Conservation (phyloP, 2,888 invertebrate species). For the Nomada fucata region DNA sequence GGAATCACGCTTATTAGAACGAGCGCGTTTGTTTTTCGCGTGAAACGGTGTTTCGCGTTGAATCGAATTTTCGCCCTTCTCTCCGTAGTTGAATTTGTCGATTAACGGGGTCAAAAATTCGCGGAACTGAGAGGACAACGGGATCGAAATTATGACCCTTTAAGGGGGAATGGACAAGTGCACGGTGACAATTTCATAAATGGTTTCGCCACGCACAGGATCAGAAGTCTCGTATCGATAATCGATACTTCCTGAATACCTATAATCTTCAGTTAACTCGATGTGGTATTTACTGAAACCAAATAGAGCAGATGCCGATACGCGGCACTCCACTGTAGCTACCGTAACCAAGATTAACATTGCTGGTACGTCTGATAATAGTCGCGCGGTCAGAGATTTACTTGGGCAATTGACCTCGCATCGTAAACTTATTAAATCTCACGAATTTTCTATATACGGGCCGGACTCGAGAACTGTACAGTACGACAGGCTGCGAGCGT, state of each 20-base stretch:
- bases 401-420: constrained; percentile 24
- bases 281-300: constrained; percentile 53
- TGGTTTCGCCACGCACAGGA: constrained; percentile 4
- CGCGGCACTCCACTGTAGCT: constrained; percentile 28
- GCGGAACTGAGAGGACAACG: neutral
- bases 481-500: too few relatives aligned
- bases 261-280: constrained; percentile 50
- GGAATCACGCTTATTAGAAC: constrained; percentile 20
- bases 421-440: constrained; percentile 43
- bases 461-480: too few relatives aligned
- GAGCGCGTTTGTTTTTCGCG: neutral
- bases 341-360: constrained; percentile 62
- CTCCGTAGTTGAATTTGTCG: neutral
- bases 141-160: neutral
- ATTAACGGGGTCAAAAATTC: neutral
- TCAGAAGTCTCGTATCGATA: constrained; percentile 37
- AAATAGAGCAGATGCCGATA: constrained; percentile 55
- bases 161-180: neutral
- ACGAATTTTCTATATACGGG: constrained; percentile 27
- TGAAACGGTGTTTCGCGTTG: neutral
- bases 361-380: constrained; percentile 43
- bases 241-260: constrained; percentile 54
- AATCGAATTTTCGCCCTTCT: constrained; percentile 8
- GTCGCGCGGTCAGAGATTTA: constrained; percentile 49
- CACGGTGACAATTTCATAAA: constrained; percentile 25